phyloP scores from a whole-genome alignment of 2,797 vertebrate genomes.

The Setipinna tenuifilis region DNA sequence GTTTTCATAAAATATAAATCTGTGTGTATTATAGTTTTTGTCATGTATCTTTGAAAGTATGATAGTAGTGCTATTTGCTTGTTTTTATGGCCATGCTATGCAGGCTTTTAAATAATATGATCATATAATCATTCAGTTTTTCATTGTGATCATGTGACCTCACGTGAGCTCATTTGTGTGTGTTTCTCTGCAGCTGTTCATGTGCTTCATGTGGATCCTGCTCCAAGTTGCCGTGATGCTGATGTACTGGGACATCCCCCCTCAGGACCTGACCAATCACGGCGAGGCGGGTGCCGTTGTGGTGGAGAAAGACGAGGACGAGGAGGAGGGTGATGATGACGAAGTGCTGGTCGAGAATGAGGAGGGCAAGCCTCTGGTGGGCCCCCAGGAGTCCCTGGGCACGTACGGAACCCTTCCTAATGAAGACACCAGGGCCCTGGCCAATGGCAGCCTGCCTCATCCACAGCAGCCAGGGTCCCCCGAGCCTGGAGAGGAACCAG shows the following conservation, averaged over 20 bases:
- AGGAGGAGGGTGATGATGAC: slow-evolving; percentile 39
- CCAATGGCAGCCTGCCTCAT: slow-evolving; percentile 41
- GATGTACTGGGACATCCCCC: slow-evolving; percentile 81
- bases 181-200: slow-evolving; percentile 75
- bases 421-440: slow-evolving; percentile 18
- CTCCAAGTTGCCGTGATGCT: slow-evolving; percentile 77
- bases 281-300: slow-evolving; percentile 13
- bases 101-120: too few species aligned
- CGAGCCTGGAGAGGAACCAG: slow-evolving; percentile 35
- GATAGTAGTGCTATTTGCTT: too few species aligned
- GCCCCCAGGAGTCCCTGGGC: slow-evolving; percentile 60
- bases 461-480: slow-evolving; percentile 50
- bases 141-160: not conserved
- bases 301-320: slow-evolving; percentile 35
- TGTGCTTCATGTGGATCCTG: slow-evolving; percentile 82
- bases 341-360: slow-evolving; percentile 38
- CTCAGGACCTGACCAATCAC: slow-evolving; percentile 43
- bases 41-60: too few species aligned
- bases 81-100: too few species aligned
- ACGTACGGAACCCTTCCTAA: slow-evolving; percentile 70
- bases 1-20: not conserved
- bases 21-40: too few species aligned
- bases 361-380: slow-evolving; percentile 67
- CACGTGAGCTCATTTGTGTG: not conserved
- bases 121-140: not conserved